These are phyloP conservation scores for Chrysocyon brachyurus DNA, from an alignment of 2,797 vertebrate species.

Conservation along the genomic window DNA sequence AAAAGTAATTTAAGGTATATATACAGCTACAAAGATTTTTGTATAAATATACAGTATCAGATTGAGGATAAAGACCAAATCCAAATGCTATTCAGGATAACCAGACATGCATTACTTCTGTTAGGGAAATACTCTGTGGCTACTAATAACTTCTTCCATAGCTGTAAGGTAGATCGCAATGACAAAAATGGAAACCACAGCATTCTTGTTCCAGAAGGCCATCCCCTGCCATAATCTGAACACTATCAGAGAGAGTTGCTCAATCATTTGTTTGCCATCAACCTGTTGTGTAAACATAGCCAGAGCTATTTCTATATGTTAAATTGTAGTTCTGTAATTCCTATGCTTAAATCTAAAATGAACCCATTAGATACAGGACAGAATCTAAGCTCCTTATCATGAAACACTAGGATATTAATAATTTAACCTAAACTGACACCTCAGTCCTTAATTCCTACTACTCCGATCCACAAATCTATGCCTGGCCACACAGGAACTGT, in stretches of 20 bases:
- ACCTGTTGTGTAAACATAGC: neutral
- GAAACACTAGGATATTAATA: neutral
- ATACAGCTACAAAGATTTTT: neutral
- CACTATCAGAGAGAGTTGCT: neutral
- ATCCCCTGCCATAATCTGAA: neutral
- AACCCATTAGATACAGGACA: neutral
- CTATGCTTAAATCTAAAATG: conserved; percentile 15
- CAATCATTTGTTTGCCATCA: neutral
- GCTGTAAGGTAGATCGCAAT: neutral
- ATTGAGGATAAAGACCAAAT: conserved; percentile 38
- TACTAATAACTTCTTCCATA: neutral
- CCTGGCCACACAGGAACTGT: neutral
- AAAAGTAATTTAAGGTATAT: neutral
- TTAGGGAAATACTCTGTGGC: neutral
- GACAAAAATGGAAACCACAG: neutral
- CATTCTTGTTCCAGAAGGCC: neutral
- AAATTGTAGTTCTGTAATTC: neutral
- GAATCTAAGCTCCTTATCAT: neutral
- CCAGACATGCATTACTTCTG: neutral
- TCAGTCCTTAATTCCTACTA: neutral
- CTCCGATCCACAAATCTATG: neutral
- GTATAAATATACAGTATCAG: neutral
- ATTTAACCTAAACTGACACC: neutral
- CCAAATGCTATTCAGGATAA: conserved; percentile 27
- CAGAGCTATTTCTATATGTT: neutral